Evolutionary conservation across 1,140 invertebrate genomes (phyloP).

Genomic region (Cylas formicarius): DNA sequence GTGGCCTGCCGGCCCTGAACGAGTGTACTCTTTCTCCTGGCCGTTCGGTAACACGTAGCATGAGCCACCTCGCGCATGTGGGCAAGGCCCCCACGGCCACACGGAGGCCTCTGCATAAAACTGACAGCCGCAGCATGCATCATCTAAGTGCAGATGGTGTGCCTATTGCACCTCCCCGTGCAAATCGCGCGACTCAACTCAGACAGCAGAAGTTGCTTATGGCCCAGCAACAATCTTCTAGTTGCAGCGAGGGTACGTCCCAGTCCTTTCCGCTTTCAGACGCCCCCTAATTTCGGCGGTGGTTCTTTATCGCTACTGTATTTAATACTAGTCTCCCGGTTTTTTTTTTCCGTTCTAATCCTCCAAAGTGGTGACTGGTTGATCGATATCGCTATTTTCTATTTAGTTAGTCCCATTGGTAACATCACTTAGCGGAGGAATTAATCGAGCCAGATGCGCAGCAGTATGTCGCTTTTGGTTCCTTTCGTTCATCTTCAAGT

Average conservation of each 20-base stretch:
- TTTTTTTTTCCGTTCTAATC: too few species aligned
- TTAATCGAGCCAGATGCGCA: too few species aligned
- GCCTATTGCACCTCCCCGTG: slow-evolving; percentile 33
- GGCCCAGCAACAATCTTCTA: slow-evolving; percentile 23
- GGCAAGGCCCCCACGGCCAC: slow-evolving; percentile 26
- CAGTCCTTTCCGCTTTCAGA: slow-evolving; percentile 15
- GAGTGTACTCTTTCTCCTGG: slow-evolving; percentile 37
- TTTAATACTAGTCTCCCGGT: too few species aligned
- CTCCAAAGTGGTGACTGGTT: too few species aligned
- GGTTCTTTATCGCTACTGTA: too few species aligned
- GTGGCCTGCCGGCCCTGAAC: slow-evolving; percentile 48
- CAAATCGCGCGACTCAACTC: slow-evolving; percentile 37
- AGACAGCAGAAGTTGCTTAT: slow-evolving; percentile 35
- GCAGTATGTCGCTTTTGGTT: too few species aligned
- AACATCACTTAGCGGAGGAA: too few species aligned
- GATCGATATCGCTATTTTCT: too few species aligned
- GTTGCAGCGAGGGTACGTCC: slow-evolving; percentile 35
- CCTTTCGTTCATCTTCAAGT: too few species aligned
- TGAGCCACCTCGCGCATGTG: slow-evolving; percentile 55
- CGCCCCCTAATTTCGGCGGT: slow-evolving; percentile 12
- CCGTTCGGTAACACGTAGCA: slow-evolving; percentile 53
- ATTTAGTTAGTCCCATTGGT: too few species aligned
- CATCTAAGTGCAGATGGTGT: slow-evolving; percentile 47
- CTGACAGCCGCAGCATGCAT: slow-evolving; percentile 56
- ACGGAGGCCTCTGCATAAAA: slow-evolving; percentile 33